phyloP scores from a whole-genome alignment of 2,888 invertebrate species.

The Amaurobius ferox region DNA sequence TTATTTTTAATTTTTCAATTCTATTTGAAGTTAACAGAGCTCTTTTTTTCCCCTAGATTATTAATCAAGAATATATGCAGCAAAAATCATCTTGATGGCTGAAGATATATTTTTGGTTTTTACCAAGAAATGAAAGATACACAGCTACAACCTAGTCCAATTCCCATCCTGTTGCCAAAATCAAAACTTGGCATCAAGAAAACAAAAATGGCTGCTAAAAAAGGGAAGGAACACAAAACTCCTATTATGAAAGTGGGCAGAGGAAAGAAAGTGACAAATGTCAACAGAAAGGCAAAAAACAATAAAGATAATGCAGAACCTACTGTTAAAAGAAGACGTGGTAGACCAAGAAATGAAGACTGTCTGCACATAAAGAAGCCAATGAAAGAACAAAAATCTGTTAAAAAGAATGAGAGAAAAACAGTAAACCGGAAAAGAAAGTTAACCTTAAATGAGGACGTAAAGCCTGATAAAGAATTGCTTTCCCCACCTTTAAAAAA shows the following conservation, averaged over 20 bases:
- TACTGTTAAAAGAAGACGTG: slow-evolving; percentile 41
- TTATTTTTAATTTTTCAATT: too few species aligned
- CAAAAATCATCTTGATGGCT: slow-evolving; percentile 12
- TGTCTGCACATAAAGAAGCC: slow-evolving; percentile 26
- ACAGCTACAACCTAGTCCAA: slow-evolving; percentile 21
- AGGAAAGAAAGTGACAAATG: slow-evolving; percentile 21
- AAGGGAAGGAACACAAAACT: slow-evolving; percentile 37
- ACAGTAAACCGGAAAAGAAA: slow-evolving; percentile 36
- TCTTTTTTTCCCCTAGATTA: too few species aligned
- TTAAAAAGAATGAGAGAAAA: slow-evolving; percentile 7
- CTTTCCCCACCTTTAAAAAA: slow-evolving; percentile 25
- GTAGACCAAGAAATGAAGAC: slow-evolving; percentile 43
- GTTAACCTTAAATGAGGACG: neutral
- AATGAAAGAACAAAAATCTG: slow-evolving; percentile 15
- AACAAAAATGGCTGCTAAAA: slow-evolving; percentile 45
- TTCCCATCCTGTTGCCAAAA: slow-evolving; percentile 15
- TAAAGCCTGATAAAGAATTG: slow-evolving; percentile 23
- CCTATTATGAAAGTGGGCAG: slow-evolving; percentile 23
- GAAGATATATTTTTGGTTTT: slow-evolving; percentile 22
- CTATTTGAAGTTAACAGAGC: too few species aligned
- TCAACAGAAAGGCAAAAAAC: slow-evolving; percentile 29
- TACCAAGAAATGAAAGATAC: slow-evolving; percentile 47
- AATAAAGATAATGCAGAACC: neutral
- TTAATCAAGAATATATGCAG: too few species aligned
- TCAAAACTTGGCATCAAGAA: slow-evolving; percentile 50